Evolutionary conservation across 2,797 vertebrate species (phyloP).

Genomic region (Thalassophryne amazonica): DNA sequence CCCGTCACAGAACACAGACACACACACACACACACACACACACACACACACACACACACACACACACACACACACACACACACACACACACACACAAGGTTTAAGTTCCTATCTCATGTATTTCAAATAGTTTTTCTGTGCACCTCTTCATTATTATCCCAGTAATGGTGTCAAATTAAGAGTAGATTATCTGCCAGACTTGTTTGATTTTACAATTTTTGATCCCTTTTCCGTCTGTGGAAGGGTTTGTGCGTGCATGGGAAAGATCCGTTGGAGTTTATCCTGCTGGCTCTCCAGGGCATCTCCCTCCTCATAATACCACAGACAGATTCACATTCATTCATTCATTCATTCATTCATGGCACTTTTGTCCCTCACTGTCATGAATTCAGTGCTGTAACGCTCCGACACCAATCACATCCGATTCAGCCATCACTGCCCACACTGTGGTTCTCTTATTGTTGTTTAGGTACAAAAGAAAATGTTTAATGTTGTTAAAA

Average conservation of each 20-base stretch:
- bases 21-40: constrained; percentile 14
- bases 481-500: too few relatives aligned
- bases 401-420: constrained; percentile 33
- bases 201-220: background rate
- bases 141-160: background rate
- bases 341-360: constrained; percentile 43
- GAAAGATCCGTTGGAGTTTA: constrained; percentile 4
- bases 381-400: constrained; percentile 15
- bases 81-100: constrained; percentile 14
- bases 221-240: background rate
- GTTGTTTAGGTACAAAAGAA: too few relatives aligned
- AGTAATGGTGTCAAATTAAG: background rate
- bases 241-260: background rate
- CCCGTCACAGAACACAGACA: constrained; percentile 33
- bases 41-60: background rate
- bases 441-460: too few relatives aligned
- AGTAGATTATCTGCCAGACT: background rate
- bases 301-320: constrained; percentile 1
- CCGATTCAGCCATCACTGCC: too few relatives aligned
- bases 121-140: background rate
- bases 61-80: constrained; percentile 8
- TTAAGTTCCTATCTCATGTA: constrained; percentile 17
- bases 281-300: constrained; percentile 1
- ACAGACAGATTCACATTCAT: constrained; percentile 13
- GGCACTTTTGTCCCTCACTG: constrained; percentile 12